Conservation (phyloP, 1,140 invertebrate genomes). For the Heterodera schachtii region DNA sequence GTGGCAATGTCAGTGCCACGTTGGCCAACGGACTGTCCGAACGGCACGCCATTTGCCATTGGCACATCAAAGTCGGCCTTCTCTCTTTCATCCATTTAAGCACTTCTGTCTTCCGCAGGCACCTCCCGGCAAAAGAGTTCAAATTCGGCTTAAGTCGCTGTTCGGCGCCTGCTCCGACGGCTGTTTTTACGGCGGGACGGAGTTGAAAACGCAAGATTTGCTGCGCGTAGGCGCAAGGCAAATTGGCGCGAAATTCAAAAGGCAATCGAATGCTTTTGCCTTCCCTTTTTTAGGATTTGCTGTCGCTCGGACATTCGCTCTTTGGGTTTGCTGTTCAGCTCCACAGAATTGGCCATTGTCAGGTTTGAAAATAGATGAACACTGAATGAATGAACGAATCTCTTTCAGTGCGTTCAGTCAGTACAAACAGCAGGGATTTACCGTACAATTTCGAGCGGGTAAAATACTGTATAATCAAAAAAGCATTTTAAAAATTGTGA, state of each 20-base stretch:
- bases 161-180: slow-evolving; percentile 44
- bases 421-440: slow-evolving; percentile 35
- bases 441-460: slow-evolving; percentile 29
- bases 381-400: not conserved
- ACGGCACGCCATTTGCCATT: slow-evolving; percentile 44
- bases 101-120: slow-evolving; percentile 20
- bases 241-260: not conserved
- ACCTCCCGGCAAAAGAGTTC: slow-evolving; percentile 39
- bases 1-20: slow-evolving; percentile 38
- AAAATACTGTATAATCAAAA: slow-evolving; percentile 22
- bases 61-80: slow-evolving; percentile 46
- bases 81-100: not conserved
- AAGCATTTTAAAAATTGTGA: slow-evolving; percentile 9
- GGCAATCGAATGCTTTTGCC: not conserved
- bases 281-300: slow-evolving; percentile 28
- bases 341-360: slow-evolving; percentile 36
- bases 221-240: slow-evolving; percentile 33
- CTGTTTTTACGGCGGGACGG: slow-evolving; percentile 47
- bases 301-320: slow-evolving; percentile 36
- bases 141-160: slow-evolving; percentile 35
- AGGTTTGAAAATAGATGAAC: not conserved
- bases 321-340: slow-evolving; percentile 26
- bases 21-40: slow-evolving; percentile 34
- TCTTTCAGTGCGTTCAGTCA: slow-evolving; percentile 37
- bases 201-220: slow-evolving; percentile 43